Conservation (phyloP, 2,797 vertebrate species). For the Pipistrellus nathusii region DNA sequence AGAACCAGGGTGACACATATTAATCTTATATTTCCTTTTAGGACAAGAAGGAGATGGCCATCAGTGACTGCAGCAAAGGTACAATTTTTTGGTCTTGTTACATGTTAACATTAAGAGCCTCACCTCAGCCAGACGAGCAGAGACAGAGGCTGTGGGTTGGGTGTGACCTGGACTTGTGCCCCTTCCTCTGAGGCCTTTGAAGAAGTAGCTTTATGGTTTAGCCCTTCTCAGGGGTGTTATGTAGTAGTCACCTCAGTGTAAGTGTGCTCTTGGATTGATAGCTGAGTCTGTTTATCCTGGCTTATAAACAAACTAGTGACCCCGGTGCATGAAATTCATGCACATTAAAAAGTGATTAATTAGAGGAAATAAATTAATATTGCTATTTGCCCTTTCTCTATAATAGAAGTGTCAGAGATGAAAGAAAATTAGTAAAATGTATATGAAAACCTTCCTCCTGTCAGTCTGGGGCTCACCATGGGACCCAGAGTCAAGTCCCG, state of each 20-base stretch:
- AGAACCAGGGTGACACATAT: slow-evolving; percentile 14
- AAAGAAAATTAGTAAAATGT: too few relatives aligned
- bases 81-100: slow-evolving; percentile 68
- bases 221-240: background rate
- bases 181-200: background rate
- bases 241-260: background rate
- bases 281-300: background rate
- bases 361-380: too few relatives aligned
- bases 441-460: too few relatives aligned
- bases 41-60: slow-evolving; percentile 93
- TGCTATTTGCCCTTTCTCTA: too few relatives aligned
- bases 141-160: background rate
- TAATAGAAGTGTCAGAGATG: too few relatives aligned
- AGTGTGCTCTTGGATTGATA: background rate
- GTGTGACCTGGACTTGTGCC: background rate
- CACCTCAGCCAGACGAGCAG: background rate
- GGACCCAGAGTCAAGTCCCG: too few relatives aligned
- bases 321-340: too few relatives aligned
- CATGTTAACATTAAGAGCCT: background rate
- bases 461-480: too few relatives aligned
- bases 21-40: slow-evolving; percentile 82
- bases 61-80: slow-evolving; percentile 97
- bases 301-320: background rate
- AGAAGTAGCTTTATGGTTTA: background rate
- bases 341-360: too few relatives aligned